Percentiles rank a stretch among this genome's conserved stretches.
Evolutionary conservation across 23 tunicate genomes (phyloP).

Genomic region (Styela plicata): DNA sequence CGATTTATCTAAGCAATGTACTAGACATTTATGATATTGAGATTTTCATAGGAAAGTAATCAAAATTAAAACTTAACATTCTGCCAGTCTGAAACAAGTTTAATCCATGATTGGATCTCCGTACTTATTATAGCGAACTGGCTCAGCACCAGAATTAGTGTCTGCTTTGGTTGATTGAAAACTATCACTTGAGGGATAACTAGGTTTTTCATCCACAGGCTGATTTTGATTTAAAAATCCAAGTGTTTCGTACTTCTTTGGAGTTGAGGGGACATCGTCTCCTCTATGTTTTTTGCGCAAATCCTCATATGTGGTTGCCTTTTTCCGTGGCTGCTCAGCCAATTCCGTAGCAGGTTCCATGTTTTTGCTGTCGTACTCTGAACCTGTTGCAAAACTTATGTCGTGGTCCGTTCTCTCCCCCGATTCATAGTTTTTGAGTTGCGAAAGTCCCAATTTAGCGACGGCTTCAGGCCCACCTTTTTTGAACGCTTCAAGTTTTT

Average conservation of each 20-base stretch:
- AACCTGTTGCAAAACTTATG: background rate
- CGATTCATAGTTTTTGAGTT: background rate
- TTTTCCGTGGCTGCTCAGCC: background rate
- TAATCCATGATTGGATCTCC: slow-evolving; percentile 12
- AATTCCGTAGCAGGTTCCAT: background rate
- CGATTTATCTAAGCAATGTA: too few species aligned
- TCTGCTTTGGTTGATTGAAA: background rate
- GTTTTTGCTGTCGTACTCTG: background rate
- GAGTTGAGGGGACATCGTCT: background rate
- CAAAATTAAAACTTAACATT: too few species aligned
- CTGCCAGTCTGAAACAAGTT: too few species aligned
- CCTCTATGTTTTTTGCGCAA: slow-evolving; percentile 1
- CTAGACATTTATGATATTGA: too few species aligned
- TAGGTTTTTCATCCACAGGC: background rate
- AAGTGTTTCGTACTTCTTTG: background rate
- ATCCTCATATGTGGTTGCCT: slow-evolving; percentile 13
- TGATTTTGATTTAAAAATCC: background rate
- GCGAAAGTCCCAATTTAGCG: background rate
- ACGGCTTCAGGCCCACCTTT: slow-evolving; percentile 4
- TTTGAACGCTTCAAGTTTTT: background rate
- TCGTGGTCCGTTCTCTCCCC: background rate
- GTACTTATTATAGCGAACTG: slow-evolving; percentile 16
- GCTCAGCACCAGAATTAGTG: background rate
- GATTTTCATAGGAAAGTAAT: too few species aligned
- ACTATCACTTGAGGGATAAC: background rate